phyloP scores from a whole-genome alignment of 2,113 vertebrate genomes.

The Antechinus flavipes region DNA sequence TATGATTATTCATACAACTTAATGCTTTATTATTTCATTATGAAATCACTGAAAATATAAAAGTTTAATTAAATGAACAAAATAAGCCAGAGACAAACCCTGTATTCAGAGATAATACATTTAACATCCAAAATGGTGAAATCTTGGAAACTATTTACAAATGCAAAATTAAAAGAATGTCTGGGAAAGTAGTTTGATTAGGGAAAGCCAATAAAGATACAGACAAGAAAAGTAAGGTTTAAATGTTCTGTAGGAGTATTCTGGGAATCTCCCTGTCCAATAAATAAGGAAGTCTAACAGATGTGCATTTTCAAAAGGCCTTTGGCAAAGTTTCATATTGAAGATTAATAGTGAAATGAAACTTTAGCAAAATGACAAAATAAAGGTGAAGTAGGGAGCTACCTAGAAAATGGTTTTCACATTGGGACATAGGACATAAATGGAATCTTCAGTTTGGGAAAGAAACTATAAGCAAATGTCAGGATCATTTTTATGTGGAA shows the following conservation, averaged over 20 bases:
- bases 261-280: not conserved
- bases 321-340: not conserved
- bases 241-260: conserved; percentile 4
- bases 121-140: not conserved
- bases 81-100: not conserved
- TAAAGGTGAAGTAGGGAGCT: not conserved
- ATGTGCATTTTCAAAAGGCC: not conserved
- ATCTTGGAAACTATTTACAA: not conserved
- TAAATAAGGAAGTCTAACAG: not conserved
- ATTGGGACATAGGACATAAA: not conserved
- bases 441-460: conserved; percentile 34
- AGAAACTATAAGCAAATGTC: not conserved
- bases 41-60: not conserved
- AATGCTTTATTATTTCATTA: not conserved
- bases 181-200: not conserved
- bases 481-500: not conserved
- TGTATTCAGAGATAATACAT: not conserved
- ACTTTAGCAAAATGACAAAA: not conserved
- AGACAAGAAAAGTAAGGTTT: not conserved
- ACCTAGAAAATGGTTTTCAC: not conserved
- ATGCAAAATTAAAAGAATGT: conserved; percentile 35
- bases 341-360: not conserved
- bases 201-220: not conserved
- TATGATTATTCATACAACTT: not conserved
- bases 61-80: not conserved